These are phyloP conservation scores for Morpho achilles DNA, from an alignment of 2,888 invertebrate species.

Conservation along the genomic window DNA sequence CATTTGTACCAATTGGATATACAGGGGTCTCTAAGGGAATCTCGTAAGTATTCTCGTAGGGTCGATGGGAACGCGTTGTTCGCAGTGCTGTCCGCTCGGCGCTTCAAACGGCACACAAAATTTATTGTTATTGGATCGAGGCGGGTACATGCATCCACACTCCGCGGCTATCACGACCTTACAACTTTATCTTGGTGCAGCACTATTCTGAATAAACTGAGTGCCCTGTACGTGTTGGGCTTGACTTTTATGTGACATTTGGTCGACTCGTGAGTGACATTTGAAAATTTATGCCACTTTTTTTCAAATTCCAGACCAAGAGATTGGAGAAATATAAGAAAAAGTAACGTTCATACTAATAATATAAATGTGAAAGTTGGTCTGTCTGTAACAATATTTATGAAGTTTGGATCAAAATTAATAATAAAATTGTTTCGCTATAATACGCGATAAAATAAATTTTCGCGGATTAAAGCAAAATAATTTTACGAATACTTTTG, in stretches of 20 bases:
- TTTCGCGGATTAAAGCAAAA: too few relatives aligned
- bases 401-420: too few relatives aligned
- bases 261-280: slow-evolving; percentile 30
- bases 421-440: too few relatives aligned
- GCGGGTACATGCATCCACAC: slow-evolving; percentile 77
- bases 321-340: background rate
- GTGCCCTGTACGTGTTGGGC: slow-evolving; percentile 28
- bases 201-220: slow-evolving; percentile 38
- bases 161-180: slow-evolving; percentile 72
- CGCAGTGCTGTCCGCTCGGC: slow-evolving; percentile 41
- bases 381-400: too few relatives aligned
- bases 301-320: slow-evolving; percentile 1
- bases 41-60: slow-evolving; percentile 22
- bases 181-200: slow-evolving; percentile 66
- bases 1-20: slow-evolving; percentile 22
- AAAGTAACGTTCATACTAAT: too few relatives aligned
- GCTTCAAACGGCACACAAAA: slow-evolving; percentile 71
- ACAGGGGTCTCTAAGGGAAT: slow-evolving; percentile 18
- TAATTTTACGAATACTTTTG: too few relatives aligned
- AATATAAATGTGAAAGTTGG: too few relatives aligned
- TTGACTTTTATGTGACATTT: slow-evolving; percentile 34
- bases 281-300: slow-evolving; percentile 21
- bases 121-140: slow-evolving; percentile 77
- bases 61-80: slow-evolving; percentile 20
- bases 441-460: too few relatives aligned